Evolutionary conservation across 2,888 invertebrate species (phyloP).

Genomic region (Sarcophaga variegata): DNA sequence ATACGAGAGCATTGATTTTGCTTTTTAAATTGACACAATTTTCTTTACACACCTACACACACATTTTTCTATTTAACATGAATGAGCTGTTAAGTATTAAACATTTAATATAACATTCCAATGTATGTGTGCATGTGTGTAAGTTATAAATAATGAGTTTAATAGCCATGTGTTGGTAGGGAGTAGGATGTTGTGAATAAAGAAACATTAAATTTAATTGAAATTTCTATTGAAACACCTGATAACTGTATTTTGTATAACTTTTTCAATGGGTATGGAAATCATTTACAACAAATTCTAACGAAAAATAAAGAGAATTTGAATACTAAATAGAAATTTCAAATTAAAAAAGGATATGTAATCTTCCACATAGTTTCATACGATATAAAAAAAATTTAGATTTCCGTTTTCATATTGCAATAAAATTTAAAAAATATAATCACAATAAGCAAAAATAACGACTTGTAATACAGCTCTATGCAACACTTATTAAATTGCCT

Average conservation of each 20-base stretch:
- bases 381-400: no score
- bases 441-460: no score
- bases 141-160: not conserved
- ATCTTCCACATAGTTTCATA: no score
- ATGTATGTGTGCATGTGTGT: not conserved
- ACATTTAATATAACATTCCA: no score
- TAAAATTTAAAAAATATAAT: no score
- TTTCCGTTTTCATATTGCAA: no score
- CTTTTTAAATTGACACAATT: not conserved
- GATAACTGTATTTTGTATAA: constrained; percentile 28
- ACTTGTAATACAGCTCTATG: no score
- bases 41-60: no score
- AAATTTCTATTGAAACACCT: constrained; percentile 58
- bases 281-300: not conserved
- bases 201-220: constrained; percentile 62
- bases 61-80: not conserved
- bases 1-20: not conserved
- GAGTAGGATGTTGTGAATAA: not conserved
- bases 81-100: not conserved
- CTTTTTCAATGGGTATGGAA: not conserved
- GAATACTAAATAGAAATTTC: no score
- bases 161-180: not conserved
- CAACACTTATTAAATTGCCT: no score
- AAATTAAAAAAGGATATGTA: no score
- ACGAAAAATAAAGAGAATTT: not conserved